These are phyloP conservation scores for Tetrax tetrax DNA, from an alignment of 2,113 vertebrate genomes.

Conservation along the genomic window DNA sequence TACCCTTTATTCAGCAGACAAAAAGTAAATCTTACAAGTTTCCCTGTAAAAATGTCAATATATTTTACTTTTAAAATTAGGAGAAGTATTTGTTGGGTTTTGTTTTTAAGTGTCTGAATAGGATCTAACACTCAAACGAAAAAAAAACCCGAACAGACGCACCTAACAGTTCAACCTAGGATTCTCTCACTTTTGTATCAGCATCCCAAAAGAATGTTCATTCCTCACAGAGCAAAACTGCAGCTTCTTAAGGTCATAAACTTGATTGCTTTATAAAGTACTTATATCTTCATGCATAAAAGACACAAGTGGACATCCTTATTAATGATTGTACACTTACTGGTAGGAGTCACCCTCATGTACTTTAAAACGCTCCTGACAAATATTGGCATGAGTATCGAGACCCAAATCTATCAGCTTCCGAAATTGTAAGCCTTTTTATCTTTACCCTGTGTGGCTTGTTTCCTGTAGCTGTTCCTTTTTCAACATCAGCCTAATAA, in stretches of 20 bases:
- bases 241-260: background rate
- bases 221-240: background rate
- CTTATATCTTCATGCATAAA: background rate
- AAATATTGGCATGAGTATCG: background rate
- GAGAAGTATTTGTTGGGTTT: background rate
- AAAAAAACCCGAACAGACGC: accelerated
- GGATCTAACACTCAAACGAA: background rate
- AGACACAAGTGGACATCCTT: background rate
- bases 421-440: background rate
- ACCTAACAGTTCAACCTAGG: background rate
- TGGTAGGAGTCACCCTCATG: background rate
- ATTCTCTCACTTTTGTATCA: background rate
- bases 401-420: background rate
- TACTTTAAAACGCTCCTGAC: background rate
- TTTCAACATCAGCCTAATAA: background rate
- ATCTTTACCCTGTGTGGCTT: background rate
- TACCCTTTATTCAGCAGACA: background rate
- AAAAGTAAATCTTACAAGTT: background rate
- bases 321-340: background rate
- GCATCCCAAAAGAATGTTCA: background rate
- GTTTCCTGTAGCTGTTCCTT: background rate
- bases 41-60: background rate
- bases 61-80: background rate
- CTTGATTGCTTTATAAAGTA: background rate
- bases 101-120: background rate